Conservation (phyloP, 2,113 vertebrate genomes). For the Malurus cyaneus region DNA sequence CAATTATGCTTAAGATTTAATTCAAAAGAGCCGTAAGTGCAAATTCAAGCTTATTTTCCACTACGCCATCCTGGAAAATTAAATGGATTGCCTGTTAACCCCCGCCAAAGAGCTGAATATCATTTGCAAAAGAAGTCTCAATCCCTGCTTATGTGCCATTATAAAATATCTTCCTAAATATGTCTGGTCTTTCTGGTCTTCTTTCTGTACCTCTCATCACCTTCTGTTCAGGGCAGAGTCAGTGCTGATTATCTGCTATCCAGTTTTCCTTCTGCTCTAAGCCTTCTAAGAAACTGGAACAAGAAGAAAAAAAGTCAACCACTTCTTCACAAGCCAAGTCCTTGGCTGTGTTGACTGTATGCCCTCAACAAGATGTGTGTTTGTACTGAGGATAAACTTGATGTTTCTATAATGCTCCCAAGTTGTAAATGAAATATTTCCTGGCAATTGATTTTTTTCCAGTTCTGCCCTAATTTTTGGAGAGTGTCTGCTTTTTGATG, state of each 20-base stretch:
- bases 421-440: not conserved
- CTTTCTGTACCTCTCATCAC: not conserved
- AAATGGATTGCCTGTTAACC: not conserved
- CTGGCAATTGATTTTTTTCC: not conserved
- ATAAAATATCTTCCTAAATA: not conserved
- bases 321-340: not conserved
- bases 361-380: rapidly evolving
- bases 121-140: not conserved
- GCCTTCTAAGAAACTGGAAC: not conserved
- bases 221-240: not conserved
- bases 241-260: not conserved
- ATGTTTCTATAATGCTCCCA: not conserved
- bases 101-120: rapidly evolving
- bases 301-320: not conserved
- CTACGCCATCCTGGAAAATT: not conserved
- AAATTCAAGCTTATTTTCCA: not conserved
- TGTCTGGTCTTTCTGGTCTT: not conserved
- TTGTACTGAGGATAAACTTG: not conserved
- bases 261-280: not conserved
- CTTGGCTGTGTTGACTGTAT: not conserved
- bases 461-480: not conserved
- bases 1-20: not conserved
- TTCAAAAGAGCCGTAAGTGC: not conserved
- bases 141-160: not conserved
- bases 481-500: not conserved